These are phyloP conservation scores for Poecilia gillii DNA, from an alignment of 2,797 vertebrate genomes.

Conservation along the genomic window DNA sequence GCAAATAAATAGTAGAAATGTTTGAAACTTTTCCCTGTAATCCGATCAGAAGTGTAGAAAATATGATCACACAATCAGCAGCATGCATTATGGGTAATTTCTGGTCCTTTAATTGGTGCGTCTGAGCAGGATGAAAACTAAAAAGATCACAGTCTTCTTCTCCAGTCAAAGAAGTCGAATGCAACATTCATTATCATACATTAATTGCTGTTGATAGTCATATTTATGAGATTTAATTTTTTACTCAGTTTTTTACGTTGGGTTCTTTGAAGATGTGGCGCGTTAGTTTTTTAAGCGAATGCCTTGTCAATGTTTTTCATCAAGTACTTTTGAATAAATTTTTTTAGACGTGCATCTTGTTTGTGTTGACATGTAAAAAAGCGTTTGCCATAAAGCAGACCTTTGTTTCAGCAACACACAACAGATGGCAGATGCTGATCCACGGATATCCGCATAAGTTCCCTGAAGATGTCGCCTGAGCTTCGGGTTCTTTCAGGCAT, in stretches of 20 bases:
- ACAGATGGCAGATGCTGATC: conserved; percentile 20
- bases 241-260: neutral
- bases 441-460: neutral
- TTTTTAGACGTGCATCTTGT: neutral
- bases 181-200: neutral
- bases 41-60: neutral
- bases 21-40: neutral
- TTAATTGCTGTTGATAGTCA: neutral
- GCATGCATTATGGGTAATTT: neutral
- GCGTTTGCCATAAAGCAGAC: neutral
- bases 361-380: conserved; percentile 2
- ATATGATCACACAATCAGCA: neutral
- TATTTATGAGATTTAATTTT: neutral
- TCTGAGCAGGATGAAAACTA: neutral
- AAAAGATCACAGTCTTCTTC: neutral
- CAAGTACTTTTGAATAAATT: neutral
- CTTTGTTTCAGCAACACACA: conserved; percentile 7
- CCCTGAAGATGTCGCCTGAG: neutral
- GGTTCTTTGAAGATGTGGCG: neutral
- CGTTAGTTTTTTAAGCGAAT: neutral
- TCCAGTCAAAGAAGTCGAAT: neutral
- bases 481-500: conserved; percentile 10
- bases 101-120: neutral
- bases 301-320: neutral
- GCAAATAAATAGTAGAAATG: neutral